Base-by-base conservation (phyloP, 2,888 invertebrate genomes). In the Dryobotodes eremita region DNA sequence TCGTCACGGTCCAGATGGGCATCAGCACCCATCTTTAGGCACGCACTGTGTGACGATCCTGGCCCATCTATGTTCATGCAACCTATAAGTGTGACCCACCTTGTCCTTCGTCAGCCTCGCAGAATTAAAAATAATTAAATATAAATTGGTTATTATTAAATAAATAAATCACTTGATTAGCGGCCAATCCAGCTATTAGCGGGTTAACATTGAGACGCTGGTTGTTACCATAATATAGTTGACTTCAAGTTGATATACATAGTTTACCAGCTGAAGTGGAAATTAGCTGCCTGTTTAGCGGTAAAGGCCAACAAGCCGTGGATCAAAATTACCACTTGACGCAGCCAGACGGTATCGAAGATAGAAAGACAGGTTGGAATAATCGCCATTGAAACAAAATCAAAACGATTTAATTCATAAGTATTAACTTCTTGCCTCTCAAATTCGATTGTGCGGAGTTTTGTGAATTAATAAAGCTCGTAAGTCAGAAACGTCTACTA, bases 401-500 rank as follows among this genome's bases (percentile, higher is more conserved):
- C n/a, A 11, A 55, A 55, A 57, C 0, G 15, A 50, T 50, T 48
- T 10, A 7, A 31, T 23, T 50, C 1, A 55, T n/a, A 7, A 20
- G 7, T 31, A 48, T 48, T 71, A 42, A 15, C 20, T 48, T 71
- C 10, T 23, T 23, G 31, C 15, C n/a, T 2, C 7, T 0, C 4
- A 50, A 11, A 59, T 26, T 26, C 26, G 59, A 59, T 26, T 59
- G 26, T 26, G 26, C 59, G 15, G 13, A n/a, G n/a, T 13, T n/a
- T 59, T 59, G 57, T 57, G 57, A 13, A 26, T 46, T n/a, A 50
- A 15, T 79, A 0, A 20, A 64, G 42, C 23, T 70, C 20, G 7
- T 53, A 61, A 57, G 15, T 50, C 73, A 61, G 7, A 65, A 80
- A 80, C 0, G 46, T 55, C 46, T 48, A 3, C 7, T 13, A 57